Percentiles rank a stretch among this genome's conserved stretches.
Evolutionary conservation across 2,113 vertebrate species (phyloP).

Genomic region (Pelodiscus sinensis): DNA sequence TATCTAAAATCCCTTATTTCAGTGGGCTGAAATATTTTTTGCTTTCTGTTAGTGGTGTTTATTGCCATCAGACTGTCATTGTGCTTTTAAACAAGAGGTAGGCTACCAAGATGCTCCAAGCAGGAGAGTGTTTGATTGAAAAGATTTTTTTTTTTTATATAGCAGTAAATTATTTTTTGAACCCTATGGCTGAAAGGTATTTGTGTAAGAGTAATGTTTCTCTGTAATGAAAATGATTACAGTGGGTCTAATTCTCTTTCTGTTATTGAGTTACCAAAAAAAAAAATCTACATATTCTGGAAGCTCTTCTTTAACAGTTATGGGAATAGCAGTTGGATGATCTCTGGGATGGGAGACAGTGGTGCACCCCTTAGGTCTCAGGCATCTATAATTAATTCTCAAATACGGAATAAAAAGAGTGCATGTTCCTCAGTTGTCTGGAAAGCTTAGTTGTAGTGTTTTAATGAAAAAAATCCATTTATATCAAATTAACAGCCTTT

Average conservation of each 20-base stretch:
- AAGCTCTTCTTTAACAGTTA: slow-evolving; percentile 3
- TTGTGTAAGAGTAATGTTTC: slow-evolving; percentile 52
- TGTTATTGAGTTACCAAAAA: not conserved
- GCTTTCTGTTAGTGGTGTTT: not conserved
- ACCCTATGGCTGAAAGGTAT: slow-evolving; percentile 4
- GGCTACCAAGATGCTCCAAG: not conserved
- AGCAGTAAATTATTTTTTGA: slow-evolving; percentile 11
- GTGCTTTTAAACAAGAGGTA: not conserved
- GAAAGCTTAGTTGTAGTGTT: not conserved
- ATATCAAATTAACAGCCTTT: not conserved
- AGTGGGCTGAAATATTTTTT: not conserved
- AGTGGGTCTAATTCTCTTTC: not conserved
- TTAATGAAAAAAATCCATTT: not conserved
- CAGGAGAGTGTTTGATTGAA: too few species aligned
- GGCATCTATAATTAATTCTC: not conserved
- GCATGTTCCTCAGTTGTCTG: not conserved
- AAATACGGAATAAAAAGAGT: slow-evolving; percentile 30
- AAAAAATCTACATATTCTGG: not conserved
- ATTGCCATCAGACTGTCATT: not conserved
- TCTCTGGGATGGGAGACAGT: not conserved
- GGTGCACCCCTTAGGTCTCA: not conserved
- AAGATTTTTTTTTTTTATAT: not conserved
- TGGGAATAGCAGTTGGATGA: slow-evolving; percentile 13
- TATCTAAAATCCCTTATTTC: not conserved
- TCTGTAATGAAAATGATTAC: not conserved